phyloP scores from a whole-genome alignment of 2,888 invertebrate species.

The Drosophila meridionalis region DNA sequence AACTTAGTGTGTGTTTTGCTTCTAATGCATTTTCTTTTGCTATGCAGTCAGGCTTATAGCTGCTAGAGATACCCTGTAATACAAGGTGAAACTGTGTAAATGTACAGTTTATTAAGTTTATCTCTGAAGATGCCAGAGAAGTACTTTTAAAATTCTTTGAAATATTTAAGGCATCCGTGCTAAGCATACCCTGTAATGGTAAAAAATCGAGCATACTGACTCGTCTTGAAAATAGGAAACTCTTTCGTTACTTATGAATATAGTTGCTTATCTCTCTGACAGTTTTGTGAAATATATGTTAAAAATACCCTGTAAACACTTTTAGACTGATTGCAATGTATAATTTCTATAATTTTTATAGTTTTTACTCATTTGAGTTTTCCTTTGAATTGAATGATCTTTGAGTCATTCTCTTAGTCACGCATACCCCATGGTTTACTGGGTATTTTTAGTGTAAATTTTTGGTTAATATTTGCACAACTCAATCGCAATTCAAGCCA shows the following conservation, averaged over 20 bases:
- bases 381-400: neutral
- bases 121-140: neutral
- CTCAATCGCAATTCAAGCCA: constrained; percentile 39
- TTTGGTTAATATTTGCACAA: constrained; percentile 58
- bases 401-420: neutral
- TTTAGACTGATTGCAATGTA: too few relatives aligned
- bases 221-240: neutral
- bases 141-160: neutral
- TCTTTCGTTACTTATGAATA: neutral
- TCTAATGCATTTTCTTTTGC: too few relatives aligned
- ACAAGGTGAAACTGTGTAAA: neutral
- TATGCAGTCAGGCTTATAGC: neutral
- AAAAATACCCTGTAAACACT: too few relatives aligned
- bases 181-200: neutral
- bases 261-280: neutral
- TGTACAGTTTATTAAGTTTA: neutral
- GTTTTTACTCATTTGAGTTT: neutral
- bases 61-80: constrained; percentile 1
- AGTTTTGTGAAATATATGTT: too few relatives aligned
- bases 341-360: neutral
- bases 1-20: too few relatives aligned
- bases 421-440: neutral
- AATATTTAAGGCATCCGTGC: neutral
- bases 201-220: neutral
- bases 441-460: constrained; percentile 43